phyloP scores from a whole-genome alignment of 2,797 vertebrate genomes.

The Cynodonichthys magdalenae region DNA sequence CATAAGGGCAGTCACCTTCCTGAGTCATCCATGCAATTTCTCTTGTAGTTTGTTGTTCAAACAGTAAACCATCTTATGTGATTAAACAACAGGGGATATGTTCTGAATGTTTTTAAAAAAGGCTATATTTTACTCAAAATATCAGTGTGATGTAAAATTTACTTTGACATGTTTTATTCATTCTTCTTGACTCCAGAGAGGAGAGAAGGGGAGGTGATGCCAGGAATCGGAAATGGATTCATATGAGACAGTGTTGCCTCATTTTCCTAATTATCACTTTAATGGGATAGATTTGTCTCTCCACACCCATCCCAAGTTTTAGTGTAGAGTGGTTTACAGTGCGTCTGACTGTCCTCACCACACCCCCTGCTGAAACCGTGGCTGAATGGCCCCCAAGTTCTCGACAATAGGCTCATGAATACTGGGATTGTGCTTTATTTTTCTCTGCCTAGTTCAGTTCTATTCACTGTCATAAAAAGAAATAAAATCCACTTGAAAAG shows the following conservation, averaged over 20 bases:
- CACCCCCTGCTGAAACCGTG: slow-evolving; percentile 31
- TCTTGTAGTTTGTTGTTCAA: slow-evolving; percentile 20
- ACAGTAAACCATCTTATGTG: slow-evolving; percentile 9
- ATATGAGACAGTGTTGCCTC: slow-evolving; percentile 49
- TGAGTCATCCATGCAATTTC: slow-evolving; percentile 1
- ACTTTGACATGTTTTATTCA: slow-evolving; percentile 60
- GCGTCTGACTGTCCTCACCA: slow-evolving; percentile 1
- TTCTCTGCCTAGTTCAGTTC: slow-evolving; percentile 54
- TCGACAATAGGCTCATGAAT: slow-evolving; percentile 77
- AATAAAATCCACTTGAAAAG: slow-evolving; percentile 70
- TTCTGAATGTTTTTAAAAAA: slow-evolving; percentile 24
- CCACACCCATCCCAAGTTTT: slow-evolving; percentile 36
- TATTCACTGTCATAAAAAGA: slow-evolving; percentile 69
- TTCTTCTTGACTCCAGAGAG: slow-evolving; percentile 41
- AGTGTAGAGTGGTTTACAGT: slow-evolving; percentile 38
- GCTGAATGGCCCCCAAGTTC: slow-evolving; percentile 59
- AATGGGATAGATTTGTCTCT: slow-evolving; percentile 61
- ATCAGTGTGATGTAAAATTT: slow-evolving; percentile 40
- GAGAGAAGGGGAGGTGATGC: slow-evolving; percentile 33
- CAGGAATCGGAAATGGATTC: slow-evolving; percentile 53
- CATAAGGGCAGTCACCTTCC: slow-evolving; percentile 43
- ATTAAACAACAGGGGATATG: slow-evolving; percentile 33
- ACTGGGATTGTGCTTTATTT: slow-evolving; percentile 66
- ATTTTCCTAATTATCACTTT: slow-evolving; percentile 68
- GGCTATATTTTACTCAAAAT: slow-evolving; percentile 38